Evolutionary conservation across 2,797 vertebrate genomes (phyloP).

Genomic region (Acropternis orthonyx): DNA sequence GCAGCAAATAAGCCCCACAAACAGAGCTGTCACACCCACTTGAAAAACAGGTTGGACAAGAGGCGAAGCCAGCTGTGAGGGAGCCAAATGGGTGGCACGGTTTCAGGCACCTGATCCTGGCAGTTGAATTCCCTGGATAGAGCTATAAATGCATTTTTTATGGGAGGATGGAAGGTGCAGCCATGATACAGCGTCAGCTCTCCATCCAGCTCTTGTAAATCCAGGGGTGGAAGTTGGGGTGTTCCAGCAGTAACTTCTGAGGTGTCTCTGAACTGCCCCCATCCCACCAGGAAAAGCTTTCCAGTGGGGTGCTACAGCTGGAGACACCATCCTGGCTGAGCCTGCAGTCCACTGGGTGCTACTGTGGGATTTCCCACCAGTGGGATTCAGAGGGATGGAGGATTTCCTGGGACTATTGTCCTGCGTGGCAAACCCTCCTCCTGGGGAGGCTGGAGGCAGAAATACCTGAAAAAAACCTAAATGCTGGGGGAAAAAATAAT

Average conservation of each 20-base stretch:
- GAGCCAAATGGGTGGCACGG: fast-evolving
- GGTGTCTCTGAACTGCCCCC: background rate
- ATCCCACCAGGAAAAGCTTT: background rate
- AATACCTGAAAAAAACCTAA: background rate
- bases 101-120: fast-evolving
- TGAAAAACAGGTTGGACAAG: fast-evolving
- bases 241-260: background rate
- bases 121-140: background rate
- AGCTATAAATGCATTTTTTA: fast-evolving
- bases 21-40: fast-evolving
- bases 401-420: background rate
- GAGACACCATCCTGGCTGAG: background rate
- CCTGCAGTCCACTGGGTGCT: fast-evolving
- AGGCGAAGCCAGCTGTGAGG: background rate
- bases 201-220: background rate
- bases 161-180: background rate
- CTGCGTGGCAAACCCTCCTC: background rate
- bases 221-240: fast-evolving
- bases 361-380: background rate
- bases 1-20: background rate
- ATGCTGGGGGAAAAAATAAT: background rate
- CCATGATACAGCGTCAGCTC: background rate
- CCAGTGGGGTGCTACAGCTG: background rate
- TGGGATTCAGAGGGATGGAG: background rate
- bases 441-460: background rate